Evolutionary conservation across 2,888 invertebrate species (phyloP), one percentile per base, ranked within the genome.

Genomic region (Acrobasis repandana): DNA sequence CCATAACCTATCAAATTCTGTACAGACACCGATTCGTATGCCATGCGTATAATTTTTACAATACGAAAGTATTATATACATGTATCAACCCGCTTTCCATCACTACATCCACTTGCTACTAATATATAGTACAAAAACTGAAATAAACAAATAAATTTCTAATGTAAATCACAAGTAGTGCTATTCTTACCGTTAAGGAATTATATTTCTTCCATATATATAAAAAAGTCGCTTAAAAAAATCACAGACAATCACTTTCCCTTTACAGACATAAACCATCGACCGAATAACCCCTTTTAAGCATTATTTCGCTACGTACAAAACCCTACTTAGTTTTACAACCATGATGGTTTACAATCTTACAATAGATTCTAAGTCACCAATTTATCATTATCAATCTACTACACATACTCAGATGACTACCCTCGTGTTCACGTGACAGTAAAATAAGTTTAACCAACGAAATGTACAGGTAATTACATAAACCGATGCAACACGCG

Each of bases 141-240:
- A 86, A 89, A 80, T 82, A 74, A 91, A 91, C 83, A 83, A 83
- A 90, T 83, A 87, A 85, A 82, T 86, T 77, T 85, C 90, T 92
- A 90, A 86, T 90, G 85, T 91, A 91, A 90, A 92, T 92, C 92
- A 92, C 93, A 92, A 88, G 87, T 91, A 90, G 91, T 92, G 92
- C 92, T 92, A 93, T 90, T 88, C 92, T 93, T 92, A 92, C 83
- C 88, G 90, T 91, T 92, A 90, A 86, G 88, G 90, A 88, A 88
- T 90, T 88, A 86, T 86, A 85, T 83, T 85, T 86, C 77, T 89
- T 86, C 80, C 86, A 85, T 88, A 87, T 89, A 89, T 91, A 90
- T 90, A 90, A 92, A 92, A 92, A 93, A 91, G 93, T 93, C 91
- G 92, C 93, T 91, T 92, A 92, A 92, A 92, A 92, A 92, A 93